Conservation (phyloP, 37 sponge, comb jelly and placozoan genomes). For the Oopsacas minuta region DNA sequence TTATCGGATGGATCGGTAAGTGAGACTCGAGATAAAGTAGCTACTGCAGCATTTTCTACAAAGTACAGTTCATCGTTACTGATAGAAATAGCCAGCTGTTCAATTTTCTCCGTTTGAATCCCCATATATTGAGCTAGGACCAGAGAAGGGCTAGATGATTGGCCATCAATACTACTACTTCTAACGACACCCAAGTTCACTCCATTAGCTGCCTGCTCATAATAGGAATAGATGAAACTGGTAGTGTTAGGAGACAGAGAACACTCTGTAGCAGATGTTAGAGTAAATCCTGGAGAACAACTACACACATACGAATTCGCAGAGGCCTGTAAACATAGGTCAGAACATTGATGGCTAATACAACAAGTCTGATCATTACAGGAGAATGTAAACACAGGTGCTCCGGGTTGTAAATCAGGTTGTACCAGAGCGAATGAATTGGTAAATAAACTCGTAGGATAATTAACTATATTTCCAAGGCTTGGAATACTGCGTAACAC, state of each 20-base stretch:
- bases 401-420: not conserved
- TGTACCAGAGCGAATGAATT: slow-evolving; percentile 11
- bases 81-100: not conserved
- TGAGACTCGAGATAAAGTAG: not conserved
- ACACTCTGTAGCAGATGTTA: not conserved
- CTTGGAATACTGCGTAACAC: not conserved
- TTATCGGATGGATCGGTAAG: not conserved
- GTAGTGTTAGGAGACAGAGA: not conserved
- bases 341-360: not conserved
- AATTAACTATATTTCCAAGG: not conserved
- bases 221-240: not conserved
- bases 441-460: not conserved
- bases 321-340: not conserved
- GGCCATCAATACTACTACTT: not conserved
- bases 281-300: not conserved
- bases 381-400: not conserved
- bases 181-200: not conserved
- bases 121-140: not conserved
- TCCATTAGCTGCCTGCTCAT: not conserved
- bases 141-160: not conserved
- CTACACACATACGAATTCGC: not conserved
- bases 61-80: not conserved
- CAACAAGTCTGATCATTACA: not conserved
- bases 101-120: not conserved
- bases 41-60: not conserved